Evolutionary conservation across 2,888 invertebrate species (phyloP), one percentile per base, ranked within the genome.

Genomic region (Campaea margaritaria): DNA sequence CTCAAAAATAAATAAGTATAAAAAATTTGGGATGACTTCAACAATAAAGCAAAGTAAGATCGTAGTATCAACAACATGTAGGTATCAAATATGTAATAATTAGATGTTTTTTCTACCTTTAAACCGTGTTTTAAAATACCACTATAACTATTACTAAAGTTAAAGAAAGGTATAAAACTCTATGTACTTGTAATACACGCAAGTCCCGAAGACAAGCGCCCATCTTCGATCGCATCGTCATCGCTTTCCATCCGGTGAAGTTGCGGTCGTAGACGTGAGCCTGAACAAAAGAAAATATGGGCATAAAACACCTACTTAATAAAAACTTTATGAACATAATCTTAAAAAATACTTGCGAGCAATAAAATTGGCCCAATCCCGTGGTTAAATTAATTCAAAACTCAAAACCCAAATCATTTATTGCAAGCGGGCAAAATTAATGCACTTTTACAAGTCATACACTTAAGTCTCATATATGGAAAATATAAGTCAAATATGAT

Each of bases 151-250:
- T 21, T 3, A 36, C 2, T 36, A 36, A n/a, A 12, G 3, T 36
- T 36, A 10, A 36, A 10, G n/a, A 36, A 36, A 36, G 2, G 4
- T n/a, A 36, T 36, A 36, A 36, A n/a, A n/a, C 1, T 36, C 36
- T 36, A 59, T 55, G 55, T 60, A 61, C 60, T 61, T 61, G 60
- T 51, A 47, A 61, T 38, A 43, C 54, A 50, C 28, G 55, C 45
- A 47, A 61, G 55, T 49, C 54, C 59, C 15, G 21, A 41, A 50
- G 54, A 36, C 51, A 51, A 16, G 55, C 54, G 55, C 16, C 54
- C 60, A 51, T 55, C 60, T 52, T 55, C 55, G 60, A 55, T 55
- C 60, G 60, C 60, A 50, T 61, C 60, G 12, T 61, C 60, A 56
- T 61, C 60, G 51, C 55, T 61, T 51, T 43, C 55, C 50, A 54